Percentiles rank a stretch among this genome's conserved stretches.
Conservation (phyloP, 1,140 invertebrate genomes). For the Brachionus manjavacas region DNA sequence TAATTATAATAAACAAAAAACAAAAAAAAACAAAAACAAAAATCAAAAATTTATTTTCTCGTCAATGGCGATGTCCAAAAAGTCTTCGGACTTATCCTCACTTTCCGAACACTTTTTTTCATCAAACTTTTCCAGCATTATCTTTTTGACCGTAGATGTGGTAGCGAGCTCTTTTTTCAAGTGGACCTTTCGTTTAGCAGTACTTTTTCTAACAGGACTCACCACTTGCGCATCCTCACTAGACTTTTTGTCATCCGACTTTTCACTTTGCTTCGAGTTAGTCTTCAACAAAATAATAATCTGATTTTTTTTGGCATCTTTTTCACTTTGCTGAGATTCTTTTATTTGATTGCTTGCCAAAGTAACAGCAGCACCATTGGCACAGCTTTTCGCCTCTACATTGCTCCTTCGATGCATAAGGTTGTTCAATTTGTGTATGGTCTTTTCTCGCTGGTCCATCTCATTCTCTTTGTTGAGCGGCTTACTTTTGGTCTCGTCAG, state of each 20-base stretch:
- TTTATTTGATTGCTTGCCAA: background rate
- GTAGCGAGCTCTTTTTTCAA: slow-evolving; percentile 28
- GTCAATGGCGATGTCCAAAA: slow-evolving; percentile 18
- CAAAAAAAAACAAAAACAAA: background rate
- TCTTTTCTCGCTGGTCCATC: background rate
- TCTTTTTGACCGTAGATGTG: background rate
- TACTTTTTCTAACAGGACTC: background rate
- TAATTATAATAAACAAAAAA: background rate
- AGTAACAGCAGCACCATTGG: background rate
- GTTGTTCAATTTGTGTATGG: background rate
- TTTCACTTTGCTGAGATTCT: background rate
- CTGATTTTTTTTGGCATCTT: slow-evolving; percentile 15
- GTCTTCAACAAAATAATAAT: slow-evolving; percentile 11
- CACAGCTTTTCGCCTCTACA: background rate
- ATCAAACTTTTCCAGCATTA: background rate
- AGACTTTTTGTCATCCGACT: background rate
- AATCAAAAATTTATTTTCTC: slow-evolving; percentile 16
- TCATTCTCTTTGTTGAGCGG: slow-evolving; percentile 15
- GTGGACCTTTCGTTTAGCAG: background rate
- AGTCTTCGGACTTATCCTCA: background rate
- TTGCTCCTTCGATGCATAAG: background rate
- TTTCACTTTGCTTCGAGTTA: background rate
- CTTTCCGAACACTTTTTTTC: background rate
- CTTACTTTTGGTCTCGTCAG: background rate
- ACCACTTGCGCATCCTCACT: background rate